These are phyloP conservation scores for Diphyllodes magnificus DNA, from an alignment of 2,113 vertebrate species.

Conservation along the genomic window DNA sequence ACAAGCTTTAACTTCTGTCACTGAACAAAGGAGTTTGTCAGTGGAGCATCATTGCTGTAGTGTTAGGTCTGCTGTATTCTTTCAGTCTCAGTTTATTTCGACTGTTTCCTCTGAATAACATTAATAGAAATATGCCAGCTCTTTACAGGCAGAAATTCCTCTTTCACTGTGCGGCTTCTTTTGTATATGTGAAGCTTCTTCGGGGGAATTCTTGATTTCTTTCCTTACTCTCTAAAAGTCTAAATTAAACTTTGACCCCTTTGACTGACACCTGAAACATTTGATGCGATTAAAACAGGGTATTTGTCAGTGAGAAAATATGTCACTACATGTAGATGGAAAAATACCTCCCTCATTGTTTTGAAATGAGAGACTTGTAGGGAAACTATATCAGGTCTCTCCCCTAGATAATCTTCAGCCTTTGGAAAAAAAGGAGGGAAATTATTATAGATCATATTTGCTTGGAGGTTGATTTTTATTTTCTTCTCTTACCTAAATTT, in stretches of 20 bases:
- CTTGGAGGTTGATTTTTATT: neutral
- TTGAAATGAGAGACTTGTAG: neutral
- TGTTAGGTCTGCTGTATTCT: neutral
- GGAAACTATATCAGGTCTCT: neutral
- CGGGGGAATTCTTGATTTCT: neutral
- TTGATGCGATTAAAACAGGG: neutral
- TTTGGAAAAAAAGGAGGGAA: neutral
- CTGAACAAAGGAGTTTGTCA: neutral
- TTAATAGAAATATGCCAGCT: neutral
- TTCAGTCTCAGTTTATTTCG: neutral
- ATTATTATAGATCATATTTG: neutral
- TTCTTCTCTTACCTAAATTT: neutral
- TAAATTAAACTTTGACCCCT: neutral
- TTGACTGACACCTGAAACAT: neutral
- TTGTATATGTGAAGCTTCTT: neutral
- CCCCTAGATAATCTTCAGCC: neutral
- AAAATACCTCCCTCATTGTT: neutral
- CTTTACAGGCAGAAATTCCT: neutral
- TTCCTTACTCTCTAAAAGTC: neutral
- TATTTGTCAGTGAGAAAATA: neutral
- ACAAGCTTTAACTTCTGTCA: neutral
- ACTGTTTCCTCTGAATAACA: neutral
- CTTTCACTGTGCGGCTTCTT: neutral
- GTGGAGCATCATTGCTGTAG: neutral
- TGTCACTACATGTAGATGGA: neutral